These are phyloP conservation scores for Porites rus DNA, from an alignment of 92 coral and sea anemone genomes.

Conservation along the genomic window DNA sequence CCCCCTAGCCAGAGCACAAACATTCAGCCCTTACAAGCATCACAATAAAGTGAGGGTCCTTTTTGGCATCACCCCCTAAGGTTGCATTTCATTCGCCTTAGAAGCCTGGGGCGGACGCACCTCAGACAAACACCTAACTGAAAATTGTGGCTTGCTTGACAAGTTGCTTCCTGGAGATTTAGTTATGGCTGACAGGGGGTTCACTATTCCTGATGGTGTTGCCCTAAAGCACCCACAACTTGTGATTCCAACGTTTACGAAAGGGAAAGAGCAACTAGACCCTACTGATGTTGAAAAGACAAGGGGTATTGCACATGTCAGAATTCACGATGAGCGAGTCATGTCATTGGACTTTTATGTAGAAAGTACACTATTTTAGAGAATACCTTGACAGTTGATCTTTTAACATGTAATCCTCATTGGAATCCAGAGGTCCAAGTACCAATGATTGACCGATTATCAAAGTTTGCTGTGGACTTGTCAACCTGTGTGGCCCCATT, in stretches of 20 bases:
- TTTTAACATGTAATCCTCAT: slow-evolving; percentile 41
- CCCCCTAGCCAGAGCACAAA: too few relatives aligned
- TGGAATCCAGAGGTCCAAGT: slow-evolving; percentile 44
- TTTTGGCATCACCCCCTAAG: slow-evolving; percentile 60
- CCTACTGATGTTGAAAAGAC: slow-evolving; percentile 38
- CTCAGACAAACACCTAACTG: slow-evolving; percentile 33
- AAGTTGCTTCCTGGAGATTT: slow-evolving; percentile 27
- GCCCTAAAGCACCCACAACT: slow-evolving; percentile 36
- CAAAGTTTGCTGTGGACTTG: slow-evolving; percentile 77
- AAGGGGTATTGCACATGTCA: slow-evolving; percentile 32
- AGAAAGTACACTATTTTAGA: slow-evolving; percentile 46
- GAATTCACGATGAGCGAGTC: slow-evolving; percentile 35
- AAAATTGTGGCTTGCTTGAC: slow-evolving; percentile 44
- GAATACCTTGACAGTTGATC: slow-evolving; percentile 32
- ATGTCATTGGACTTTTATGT: slow-evolving; percentile 35
- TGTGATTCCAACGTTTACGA: slow-evolving; percentile 51
- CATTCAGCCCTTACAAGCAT: too few relatives aligned
- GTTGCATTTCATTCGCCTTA: slow-evolving; percentile 31
- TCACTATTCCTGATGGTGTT: slow-evolving; percentile 23
- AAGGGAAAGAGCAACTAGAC: slow-evolving; percentile 45
- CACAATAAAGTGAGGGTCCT: neutral
- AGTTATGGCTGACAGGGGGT: slow-evolving; percentile 27
- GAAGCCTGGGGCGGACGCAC: slow-evolving; percentile 37
- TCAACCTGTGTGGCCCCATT: slow-evolving; percentile 68
- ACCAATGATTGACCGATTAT: slow-evolving; percentile 65